Conservation (phyloP, 2,113 vertebrate species). For the Dasyornis broadbenti region DNA sequence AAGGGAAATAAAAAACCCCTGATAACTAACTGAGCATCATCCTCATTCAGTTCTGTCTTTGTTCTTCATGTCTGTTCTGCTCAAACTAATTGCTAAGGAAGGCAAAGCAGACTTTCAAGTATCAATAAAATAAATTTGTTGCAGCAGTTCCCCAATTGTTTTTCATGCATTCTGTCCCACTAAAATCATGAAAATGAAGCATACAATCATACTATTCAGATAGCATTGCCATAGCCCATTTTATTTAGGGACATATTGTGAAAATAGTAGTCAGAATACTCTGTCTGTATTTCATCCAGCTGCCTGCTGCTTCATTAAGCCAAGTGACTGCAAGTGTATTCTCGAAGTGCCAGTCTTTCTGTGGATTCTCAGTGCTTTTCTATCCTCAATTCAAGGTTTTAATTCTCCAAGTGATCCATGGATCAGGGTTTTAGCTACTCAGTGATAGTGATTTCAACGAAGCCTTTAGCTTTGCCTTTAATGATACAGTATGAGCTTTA, state of each 20-base stretch:
- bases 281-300: background rate
- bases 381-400: background rate
- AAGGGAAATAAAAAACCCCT: background rate
- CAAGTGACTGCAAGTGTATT: background rate
- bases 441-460: background rate
- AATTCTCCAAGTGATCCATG: background rate
- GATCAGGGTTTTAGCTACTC: background rate
- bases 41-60: background rate
- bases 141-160: background rate
- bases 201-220: background rate
- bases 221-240: background rate
- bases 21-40: background rate
- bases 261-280: background rate
- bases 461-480: background rate
- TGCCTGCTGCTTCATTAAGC: background rate
- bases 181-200: background rate
- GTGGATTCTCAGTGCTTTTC: background rate
- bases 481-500: background rate
- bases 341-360: background rate
- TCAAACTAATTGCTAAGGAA: background rate
- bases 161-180: background rate
- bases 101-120: background rate
- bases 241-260: background rate
- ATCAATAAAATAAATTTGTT: background rate
- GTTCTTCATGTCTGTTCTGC: fast-evolving